Evolutionary conservation across 2,113 vertebrate species (phyloP).

Genomic region (Cranoglanis bouderius): DNA sequence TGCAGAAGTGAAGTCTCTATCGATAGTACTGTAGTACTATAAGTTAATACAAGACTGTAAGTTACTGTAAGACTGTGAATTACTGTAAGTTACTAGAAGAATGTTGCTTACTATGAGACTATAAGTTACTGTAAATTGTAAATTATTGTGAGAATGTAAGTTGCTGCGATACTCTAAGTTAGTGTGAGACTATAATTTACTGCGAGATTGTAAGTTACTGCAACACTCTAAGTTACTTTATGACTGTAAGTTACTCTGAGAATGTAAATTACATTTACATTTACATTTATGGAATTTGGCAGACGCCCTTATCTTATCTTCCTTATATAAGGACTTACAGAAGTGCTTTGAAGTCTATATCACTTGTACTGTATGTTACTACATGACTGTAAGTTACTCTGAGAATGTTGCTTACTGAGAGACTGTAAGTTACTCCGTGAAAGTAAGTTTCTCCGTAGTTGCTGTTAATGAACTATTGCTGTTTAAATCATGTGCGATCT

Average conservation of each 20-base stretch:
- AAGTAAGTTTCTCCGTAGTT: not conserved
- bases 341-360: too few relatives aligned
- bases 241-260: not conserved
- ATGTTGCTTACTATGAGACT: not conserved
- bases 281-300: too few relatives aligned
- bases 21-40: not conserved
- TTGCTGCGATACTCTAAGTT: not conserved
- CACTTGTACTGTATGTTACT: too few relatives aligned
- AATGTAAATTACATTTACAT: not conserved
- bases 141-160: not conserved
- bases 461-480: not conserved
- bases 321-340: too few relatives aligned
- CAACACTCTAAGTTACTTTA: not conserved
- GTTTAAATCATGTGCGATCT: not conserved
- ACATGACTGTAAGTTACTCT: not conserved
- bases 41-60: not conserved
- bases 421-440: not conserved
- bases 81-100: too few relatives aligned
- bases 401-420: not conserved
- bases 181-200: not conserved
- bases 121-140: not conserved
- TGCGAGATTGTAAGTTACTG: not conserved
- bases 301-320: too few relatives aligned
- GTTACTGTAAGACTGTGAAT: not conserved
- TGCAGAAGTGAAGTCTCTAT: too few relatives aligned